Percentiles rank a stretch among this genome's conserved stretches.
Evolutionary conservation across 2,888 invertebrate genomes (phyloP).

Genomic region (Nysson spinosus): DNA sequence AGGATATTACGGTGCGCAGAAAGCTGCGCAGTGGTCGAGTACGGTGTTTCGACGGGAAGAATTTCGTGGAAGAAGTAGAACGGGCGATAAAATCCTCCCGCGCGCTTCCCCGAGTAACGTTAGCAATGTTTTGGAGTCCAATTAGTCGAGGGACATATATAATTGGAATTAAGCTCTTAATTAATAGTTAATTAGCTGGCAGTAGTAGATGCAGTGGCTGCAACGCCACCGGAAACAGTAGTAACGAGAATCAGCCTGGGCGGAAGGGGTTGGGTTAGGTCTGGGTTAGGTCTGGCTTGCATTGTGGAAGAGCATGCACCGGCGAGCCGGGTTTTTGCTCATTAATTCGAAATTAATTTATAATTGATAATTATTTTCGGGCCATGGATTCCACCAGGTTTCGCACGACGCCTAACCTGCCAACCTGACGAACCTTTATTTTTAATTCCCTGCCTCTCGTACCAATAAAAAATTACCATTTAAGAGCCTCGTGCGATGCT

Average conservation of each 20-base stretch:
- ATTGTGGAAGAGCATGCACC: conserved; percentile 58
- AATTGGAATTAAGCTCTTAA: conserved; percentile 73
- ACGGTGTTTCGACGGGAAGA: conserved; percentile 8
- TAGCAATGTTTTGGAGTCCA: conserved; percentile 67
- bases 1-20: no score
- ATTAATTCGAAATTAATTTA: conserved; percentile 70
- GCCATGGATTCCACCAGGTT: conserved; percentile 36
- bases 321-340: conserved; percentile 52
- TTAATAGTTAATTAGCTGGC: conserved; percentile 73
- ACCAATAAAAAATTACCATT: conserved; percentile 32
- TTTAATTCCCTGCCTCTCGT: conserved; percentile 9
- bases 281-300: no score
- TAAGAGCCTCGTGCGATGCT: no score
- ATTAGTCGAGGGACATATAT: conserved; percentile 70
- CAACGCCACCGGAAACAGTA: conserved; percentile 41
- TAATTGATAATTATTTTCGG: conserved; percentile 70
- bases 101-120: conserved; percentile 44
- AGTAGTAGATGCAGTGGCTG: conserved; percentile 36
- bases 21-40: no score
- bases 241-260: conserved; percentile 59
- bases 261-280: conserved; percentile 51
- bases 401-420: no score
- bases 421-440: conserved; percentile 15
- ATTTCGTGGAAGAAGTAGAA: conserved; percentile 17
- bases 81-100: background rate